Base-by-base conservation (phyloP, 2,113 vertebrate genomes). In the Myodes glareolus region DNA sequence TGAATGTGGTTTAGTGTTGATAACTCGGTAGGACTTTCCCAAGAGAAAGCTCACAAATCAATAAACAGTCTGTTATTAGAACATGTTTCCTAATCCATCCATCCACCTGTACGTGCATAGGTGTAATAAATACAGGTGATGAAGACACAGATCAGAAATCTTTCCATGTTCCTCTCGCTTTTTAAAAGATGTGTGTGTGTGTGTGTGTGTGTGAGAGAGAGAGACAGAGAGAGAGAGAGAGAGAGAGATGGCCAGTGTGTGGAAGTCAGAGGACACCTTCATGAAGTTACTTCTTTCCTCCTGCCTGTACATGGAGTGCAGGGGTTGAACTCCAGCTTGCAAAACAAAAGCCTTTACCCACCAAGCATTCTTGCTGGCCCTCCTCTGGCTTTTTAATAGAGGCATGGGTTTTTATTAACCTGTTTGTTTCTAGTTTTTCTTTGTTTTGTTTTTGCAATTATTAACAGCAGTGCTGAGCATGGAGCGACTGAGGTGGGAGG, bases 371-470 rank as follows among this genome's bases (percentile, higher is more conserved):
- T 58, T 2, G 1, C 50, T 9, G 19, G 2, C 36, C n/a, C 8
- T 29, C 47, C 19, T 39, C 50, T 73, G 31, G 47, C 23, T 93
- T 85, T 94, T 93, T 39, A 90, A 85, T 58, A 93, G 76, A 87
- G 70, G 39, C 58, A 39, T 27, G 31, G 88, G 85, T 23, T 76
- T n/a, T 84, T 84, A 65, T 52, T 88, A 92, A 75, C 58, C 84
- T 84, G 65, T 36, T 85, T 73, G 45, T 93, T 86, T 94, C 68
- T 25, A 61, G 23, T 39, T 84, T 61, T 42, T 39, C 3, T 61
- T 65, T 76, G 55, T 58, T 58, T 58, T 58, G 19, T 58, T 95
- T 67, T 68, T 75, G 31, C 31, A 47, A 84, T 75, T 90, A 75
- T 61, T 82, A 91, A 76, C 31, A 94, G 31, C 52, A 17, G 42